A percentile compares a stretch with the other conserved stretches of the same genome.
phyloP scores from a whole-genome alignment of 2,888 invertebrate genomes.

The Vesta saturnalis region DNA sequence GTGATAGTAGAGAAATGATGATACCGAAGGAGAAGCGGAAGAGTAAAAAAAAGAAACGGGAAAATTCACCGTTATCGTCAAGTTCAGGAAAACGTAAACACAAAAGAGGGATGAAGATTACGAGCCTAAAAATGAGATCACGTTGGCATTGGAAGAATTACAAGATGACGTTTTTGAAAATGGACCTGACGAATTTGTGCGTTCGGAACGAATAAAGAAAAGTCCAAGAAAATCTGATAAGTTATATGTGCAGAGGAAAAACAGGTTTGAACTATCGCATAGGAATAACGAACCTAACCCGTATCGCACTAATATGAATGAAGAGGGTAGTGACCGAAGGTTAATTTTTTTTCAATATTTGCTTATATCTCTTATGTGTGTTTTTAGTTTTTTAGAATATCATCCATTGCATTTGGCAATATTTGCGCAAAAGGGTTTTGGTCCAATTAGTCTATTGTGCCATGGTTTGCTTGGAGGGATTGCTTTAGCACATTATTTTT shows the following conservation, averaged over 20 bases:
- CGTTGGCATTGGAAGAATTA: constrained; percentile 60
- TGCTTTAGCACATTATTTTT: constrained; percentile 68
- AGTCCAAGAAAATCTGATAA: constrained; percentile 58
- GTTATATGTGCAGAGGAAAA: constrained; percentile 60
- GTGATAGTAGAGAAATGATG: constrained; percentile 62
- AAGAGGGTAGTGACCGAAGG: constrained; percentile 46
- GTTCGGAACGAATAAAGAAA: constrained; percentile 53
- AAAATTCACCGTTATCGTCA: constrained; percentile 50
- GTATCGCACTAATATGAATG: constrained; percentile 49
- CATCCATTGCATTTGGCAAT: constrained; percentile 67
- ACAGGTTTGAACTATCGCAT: constrained; percentile 57
- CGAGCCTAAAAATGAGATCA: constrained; percentile 59
- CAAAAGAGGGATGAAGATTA: constrained; percentile 58
- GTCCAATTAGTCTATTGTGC: constrained; percentile 65
- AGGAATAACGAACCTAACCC: constrained; percentile 43
- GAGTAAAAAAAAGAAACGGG: constrained; percentile 60
- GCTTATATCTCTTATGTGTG: not conserved
- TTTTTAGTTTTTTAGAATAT: constrained; percentile 26
- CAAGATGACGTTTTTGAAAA: constrained; percentile 63
- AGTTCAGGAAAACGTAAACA: constrained; percentile 56
- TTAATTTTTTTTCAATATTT: constrained; percentile 27
- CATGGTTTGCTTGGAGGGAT: constrained; percentile 70
- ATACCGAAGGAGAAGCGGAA: constrained; percentile 61
- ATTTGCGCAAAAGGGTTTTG: constrained; percentile 66
- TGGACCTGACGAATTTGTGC: constrained; percentile 50